These are phyloP conservation scores for Drosophila truncata DNA, from an alignment of 1,140 invertebrate genomes.

Conservation along the genomic window DNA sequence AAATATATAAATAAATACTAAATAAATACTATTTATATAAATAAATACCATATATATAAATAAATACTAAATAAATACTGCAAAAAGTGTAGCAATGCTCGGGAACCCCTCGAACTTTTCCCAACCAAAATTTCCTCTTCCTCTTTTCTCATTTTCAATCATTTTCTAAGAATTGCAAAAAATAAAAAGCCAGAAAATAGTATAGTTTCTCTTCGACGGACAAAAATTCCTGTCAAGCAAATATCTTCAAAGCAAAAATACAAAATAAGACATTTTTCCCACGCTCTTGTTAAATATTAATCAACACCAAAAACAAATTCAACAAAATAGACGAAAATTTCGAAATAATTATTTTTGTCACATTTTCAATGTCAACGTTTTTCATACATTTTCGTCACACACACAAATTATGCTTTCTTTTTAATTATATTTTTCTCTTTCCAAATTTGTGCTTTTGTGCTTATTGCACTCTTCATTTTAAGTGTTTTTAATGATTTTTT, in stretches of 20 bases:
- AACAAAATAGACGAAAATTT: constrained; percentile 29
- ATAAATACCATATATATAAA: not conserved
- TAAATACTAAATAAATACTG: not conserved
- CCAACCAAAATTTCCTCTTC: not conserved
- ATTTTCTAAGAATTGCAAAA: constrained; percentile 4
- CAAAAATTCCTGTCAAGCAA: constrained; percentile 1
- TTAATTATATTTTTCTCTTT: constrained; percentile 1
- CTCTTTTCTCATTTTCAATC: not conserved
- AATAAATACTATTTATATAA: too few relatives aligned
- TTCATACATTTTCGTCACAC: constrained; percentile 36
- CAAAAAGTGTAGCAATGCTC: not conserved
- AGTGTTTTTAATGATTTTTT: not conserved
- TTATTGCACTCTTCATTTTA: constrained; percentile 8
- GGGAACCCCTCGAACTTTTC: too few relatives aligned
- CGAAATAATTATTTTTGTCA: constrained; percentile 51
- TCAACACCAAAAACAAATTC: constrained; percentile 6
- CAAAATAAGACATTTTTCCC: constrained; percentile 16
- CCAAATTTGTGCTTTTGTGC: not conserved
- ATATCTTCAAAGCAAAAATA: constrained; percentile 37
- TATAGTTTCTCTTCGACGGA: not conserved
- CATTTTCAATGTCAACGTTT: constrained; percentile 51
- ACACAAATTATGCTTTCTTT: constrained; percentile 13
- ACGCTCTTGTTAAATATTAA: constrained; percentile 36
- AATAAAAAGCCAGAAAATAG: not conserved
- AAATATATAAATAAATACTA: too few relatives aligned